Evolutionary conservation across 2,888 invertebrate species (phyloP).

Genomic region (Agriopis marginaria): DNA sequence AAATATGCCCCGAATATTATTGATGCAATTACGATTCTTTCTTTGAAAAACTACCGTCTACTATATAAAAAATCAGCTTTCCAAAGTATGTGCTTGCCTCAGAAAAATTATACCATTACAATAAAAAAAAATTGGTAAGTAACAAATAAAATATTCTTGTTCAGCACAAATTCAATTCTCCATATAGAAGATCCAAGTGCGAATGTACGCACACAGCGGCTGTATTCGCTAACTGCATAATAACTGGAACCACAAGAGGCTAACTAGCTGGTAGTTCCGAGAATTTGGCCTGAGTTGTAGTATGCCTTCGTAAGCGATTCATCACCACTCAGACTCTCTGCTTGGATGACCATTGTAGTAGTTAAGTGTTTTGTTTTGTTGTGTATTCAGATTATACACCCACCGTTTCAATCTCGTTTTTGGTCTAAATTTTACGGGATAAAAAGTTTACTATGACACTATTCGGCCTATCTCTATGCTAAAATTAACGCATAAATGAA

Average conservation of each 20-base stretch:
- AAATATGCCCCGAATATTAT: no score
- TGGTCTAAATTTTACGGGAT: no score
- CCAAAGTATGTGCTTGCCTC: no score
- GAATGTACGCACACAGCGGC: slow-evolving; percentile 4
- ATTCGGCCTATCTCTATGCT: no score
- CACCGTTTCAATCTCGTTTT: no score
- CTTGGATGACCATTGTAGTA: neutral
- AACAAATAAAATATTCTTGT: no score
- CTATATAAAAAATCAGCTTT: no score
- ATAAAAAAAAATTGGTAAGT: neutral
- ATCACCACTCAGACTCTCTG: slow-evolving; percentile 3
- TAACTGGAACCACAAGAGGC: slow-evolving; percentile 7
- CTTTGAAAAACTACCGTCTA: no score
- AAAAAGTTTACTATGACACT: no score
- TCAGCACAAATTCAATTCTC: neutral
- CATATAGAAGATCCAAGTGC: neutral
- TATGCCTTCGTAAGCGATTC: slow-evolving; percentile 18
- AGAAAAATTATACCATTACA: no score
- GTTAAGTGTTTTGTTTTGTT: neutral
- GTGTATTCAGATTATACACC: neutral
- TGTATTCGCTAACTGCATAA: slow-evolving; percentile 16
- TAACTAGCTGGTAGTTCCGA: slow-evolving; percentile 13
- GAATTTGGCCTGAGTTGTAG: slow-evolving; percentile 14
- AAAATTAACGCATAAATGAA: no score
- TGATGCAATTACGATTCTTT: no score